Conservation (phyloP, 2,113 vertebrate species). For the Marcusenius ussheri region DNA sequence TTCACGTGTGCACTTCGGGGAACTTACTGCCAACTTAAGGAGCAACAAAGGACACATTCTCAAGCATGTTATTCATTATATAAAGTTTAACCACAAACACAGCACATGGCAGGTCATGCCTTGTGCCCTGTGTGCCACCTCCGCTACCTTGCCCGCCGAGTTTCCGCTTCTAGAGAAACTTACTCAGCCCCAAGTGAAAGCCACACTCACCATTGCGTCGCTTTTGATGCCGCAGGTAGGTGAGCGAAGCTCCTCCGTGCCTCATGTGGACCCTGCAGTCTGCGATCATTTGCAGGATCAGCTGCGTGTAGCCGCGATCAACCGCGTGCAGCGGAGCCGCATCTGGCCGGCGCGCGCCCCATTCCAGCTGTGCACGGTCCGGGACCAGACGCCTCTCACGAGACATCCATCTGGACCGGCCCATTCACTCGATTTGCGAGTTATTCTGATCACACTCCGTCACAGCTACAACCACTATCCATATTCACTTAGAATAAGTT, state of each 20-base stretch:
- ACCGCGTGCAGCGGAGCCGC: not conserved
- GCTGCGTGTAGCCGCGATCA: not conserved
- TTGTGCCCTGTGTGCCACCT: not conserved
- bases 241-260: not conserved
- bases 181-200: not conserved
- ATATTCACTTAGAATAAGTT: not conserved
- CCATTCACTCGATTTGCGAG: not conserved
- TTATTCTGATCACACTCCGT: not conserved
- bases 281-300: not conserved
- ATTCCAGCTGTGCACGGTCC: not conserved
- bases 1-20: not conserved
- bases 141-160: not conserved
- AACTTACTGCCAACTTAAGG: not conserved
- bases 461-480: not conserved
- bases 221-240: not conserved
- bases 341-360: not conserved
- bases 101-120: not conserved
- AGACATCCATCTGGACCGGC: not conserved
- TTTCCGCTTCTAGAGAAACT: not conserved
- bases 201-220: slow-evolving; percentile 5
- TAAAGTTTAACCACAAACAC: not conserved
- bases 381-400: not conserved
- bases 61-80: not conserved
- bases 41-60: not conserved
- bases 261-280: not conserved